Evolutionary conservation across 2,888 invertebrate genomes (phyloP), one percentile per base, ranked within the genome.

Genomic region (Scaptomyza reducta): DNA sequence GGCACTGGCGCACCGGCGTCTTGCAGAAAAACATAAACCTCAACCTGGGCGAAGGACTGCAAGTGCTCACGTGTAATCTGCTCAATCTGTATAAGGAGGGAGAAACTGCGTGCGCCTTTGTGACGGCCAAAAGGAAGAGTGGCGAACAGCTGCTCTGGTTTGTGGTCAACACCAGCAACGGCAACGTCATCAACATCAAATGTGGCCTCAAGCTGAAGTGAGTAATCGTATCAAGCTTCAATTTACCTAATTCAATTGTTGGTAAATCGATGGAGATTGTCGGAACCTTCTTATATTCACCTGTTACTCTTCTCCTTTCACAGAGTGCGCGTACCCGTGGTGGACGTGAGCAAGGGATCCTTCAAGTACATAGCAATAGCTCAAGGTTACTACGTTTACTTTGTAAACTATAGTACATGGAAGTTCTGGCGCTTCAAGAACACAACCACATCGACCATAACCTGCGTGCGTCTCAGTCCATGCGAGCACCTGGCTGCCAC

Each of bases 381-480:
- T 6, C 90, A 91, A 53, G 79, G 75, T 3, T 4, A 25, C 1
- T 67, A 60, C 25, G 33, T 91, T 1, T 88, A 78, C 66, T 86
- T 90, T 55, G 6, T 89, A 0, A 80, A 91, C 45, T 92, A 91
- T 55, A 66, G 56, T 14, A 79, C 60, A 0, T 91, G 90, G 90
- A 4, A 47, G 2, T 82, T 69, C 31, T 74, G 58, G 13, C 83
- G 84, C 3, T 84, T 77, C 13, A 70, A 51, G 11, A 90, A 79
- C 47, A 44, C 68, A 5, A 18, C 62, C 0, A 40, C 50, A 1
- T 33, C 53, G 2, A 14, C 68, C 0, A 92, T 95, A 40, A 95
- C 95, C 0, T 94, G 94, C 74, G 92, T 96, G 5, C 93, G 94
- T 0, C 93, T 94, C 60, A 96, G 96, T 91, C 95, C 95, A 0